These are phyloP conservation scores for Garrulus glandarius DNA, from an alignment of 2,797 vertebrate species.

Conservation along the genomic window DNA sequence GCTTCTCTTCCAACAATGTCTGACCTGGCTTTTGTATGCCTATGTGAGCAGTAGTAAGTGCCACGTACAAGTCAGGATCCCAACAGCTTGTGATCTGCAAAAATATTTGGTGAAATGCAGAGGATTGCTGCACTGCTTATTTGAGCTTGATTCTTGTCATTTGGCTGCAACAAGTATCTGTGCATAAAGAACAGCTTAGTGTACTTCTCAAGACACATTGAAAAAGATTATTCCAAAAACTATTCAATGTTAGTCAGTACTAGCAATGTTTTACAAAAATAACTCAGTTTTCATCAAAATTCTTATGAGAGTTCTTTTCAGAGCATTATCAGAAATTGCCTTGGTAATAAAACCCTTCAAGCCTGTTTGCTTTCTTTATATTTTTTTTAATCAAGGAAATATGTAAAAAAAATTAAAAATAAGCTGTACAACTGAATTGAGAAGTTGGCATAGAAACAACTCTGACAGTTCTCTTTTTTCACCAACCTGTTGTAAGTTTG, in stretches of 20 bases:
- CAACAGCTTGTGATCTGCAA: not conserved
- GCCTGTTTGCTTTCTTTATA: not conserved
- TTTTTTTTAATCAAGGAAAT: not conserved
- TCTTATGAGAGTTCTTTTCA: not conserved
- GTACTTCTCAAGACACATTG: not conserved
- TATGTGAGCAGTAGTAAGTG: fast-evolving
- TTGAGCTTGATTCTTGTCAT: not conserved
- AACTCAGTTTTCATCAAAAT: not conserved
- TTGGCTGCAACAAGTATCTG: not conserved
- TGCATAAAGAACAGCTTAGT: not conserved
- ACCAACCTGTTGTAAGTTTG: not conserved
- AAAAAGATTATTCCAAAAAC: not conserved
- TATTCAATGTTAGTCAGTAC: not conserved
- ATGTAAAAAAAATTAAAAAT: not conserved
- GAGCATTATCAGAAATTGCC: not conserved
- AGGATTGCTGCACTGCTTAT: not conserved
- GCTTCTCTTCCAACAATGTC: not conserved
- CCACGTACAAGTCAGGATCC: fast-evolving
- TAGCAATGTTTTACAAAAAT: not conserved
- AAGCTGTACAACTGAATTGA: not conserved
- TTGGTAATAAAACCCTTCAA: not conserved
- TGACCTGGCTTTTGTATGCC: not conserved
- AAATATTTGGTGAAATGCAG: not conserved
- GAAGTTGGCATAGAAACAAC: not conserved
- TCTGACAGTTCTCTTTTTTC: not conserved